These are phyloP conservation scores for Anguilla japonica DNA, from an alignment of 2,113 vertebrate genomes.

Conservation along the genomic window DNA sequence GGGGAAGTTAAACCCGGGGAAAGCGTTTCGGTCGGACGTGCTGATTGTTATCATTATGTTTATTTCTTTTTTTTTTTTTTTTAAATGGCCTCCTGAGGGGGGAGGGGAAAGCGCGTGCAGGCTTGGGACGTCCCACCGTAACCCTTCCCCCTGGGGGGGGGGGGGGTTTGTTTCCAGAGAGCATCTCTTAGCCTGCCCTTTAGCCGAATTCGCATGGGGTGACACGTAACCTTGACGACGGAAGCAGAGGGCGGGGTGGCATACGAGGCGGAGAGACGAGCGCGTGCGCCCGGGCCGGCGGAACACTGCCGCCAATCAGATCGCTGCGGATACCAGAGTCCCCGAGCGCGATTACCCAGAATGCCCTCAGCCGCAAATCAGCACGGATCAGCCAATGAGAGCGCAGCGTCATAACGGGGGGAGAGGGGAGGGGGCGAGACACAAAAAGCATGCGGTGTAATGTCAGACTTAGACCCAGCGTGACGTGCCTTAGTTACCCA, in stretches of 20 bases:
- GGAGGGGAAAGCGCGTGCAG: too few species aligned
- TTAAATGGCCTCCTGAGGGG: too few species aligned
- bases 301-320: too few species aligned
- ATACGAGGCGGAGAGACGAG: too few species aligned
- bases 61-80: too few species aligned
- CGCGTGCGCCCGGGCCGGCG: too few species aligned
- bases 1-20: not conserved
- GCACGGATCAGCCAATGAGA: slow-evolving; percentile 19
- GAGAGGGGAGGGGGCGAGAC: not conserved
- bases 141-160: too few species aligned
- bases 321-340: too few species aligned
- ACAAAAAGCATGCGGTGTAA: slow-evolving; percentile 14
- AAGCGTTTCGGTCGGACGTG: not conserved
- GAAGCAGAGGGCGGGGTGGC: too few species aligned
- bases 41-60: not conserved
- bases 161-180: not conserved
- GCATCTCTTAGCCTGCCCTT: not conserved
- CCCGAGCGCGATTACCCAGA: not conserved
- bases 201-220: not conserved
- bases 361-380: slow-evolving; percentile 21
- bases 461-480: slow-evolving; percentile 11
- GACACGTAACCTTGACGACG: too few species aligned
- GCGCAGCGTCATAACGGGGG: not conserved
- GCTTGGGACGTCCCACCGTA: not conserved
- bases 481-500: slow-evolving; percentile 18